phyloP scores from a whole-genome alignment of 2,797 vertebrate species.

The Anniella stebbinsi region DNA sequence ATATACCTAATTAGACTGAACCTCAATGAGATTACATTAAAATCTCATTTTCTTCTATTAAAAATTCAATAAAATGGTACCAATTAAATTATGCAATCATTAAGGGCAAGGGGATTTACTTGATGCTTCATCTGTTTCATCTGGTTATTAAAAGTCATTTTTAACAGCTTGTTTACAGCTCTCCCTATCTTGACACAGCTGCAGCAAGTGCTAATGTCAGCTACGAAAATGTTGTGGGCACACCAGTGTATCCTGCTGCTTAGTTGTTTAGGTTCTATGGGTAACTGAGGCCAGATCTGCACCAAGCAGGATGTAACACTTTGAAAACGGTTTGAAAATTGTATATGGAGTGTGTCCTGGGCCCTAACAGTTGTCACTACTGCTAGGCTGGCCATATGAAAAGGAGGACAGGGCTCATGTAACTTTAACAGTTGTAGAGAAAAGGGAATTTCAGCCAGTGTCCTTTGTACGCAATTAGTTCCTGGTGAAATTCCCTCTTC shows the following conservation, averaged over 20 bases:
- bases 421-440: too few species aligned
- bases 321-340: too few species aligned
- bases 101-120: conserved; percentile 72
- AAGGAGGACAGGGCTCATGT: too few species aligned
- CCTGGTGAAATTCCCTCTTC: too few species aligned
- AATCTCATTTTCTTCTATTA: conserved; percentile 80
- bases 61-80: conserved; percentile 77
- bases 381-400: too few species aligned
- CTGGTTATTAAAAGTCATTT: conserved; percentile 71
- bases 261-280: conserved; percentile 66
- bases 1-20: conserved; percentile 74
- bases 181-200: conserved; percentile 47
- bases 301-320: too few species aligned
- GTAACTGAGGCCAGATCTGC: conserved; percentile 34
- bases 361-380: too few species aligned
- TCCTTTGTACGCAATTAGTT: too few species aligned
- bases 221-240: conserved; percentile 52
- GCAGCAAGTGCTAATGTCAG: conserved; percentile 60
- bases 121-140: conserved; percentile 67
- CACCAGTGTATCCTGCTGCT: conserved; percentile 55
- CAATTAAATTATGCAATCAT: conserved; percentile 76
- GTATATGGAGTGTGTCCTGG: too few species aligned
- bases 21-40: conserved; percentile 78
- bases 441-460: too few species aligned
- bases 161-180: conserved; percentile 75